Evolutionary conservation across 2,797 vertebrate species (phyloP), one percentile per base, ranked within the genome.

Genomic region (Mormyrus hasselquistii): DNA sequence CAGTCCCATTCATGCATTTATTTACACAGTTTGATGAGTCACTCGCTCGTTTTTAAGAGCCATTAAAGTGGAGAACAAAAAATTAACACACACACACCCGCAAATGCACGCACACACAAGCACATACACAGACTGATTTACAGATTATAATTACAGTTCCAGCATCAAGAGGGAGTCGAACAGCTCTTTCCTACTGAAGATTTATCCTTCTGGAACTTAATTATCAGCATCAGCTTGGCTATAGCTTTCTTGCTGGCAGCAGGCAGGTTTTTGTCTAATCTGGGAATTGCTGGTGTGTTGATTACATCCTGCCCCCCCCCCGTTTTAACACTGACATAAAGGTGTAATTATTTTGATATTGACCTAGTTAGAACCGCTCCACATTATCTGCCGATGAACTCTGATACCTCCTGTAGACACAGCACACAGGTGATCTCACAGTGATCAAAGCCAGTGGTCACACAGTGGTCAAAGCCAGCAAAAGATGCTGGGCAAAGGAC

Each of bases 11-110:
- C 88, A 87, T 73, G 38, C 83, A 87, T 9, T 88, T 85, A 89
- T 89, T 87, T 87, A 88, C 85, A 90, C 69, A 90, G 62, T 88
- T 87, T 87, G 88, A 89, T 90, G 88, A 89, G 89, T 89, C 55
- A 62, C 52, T 89, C 55, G 10, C 29, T 53, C 50, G 34, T 44
- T 83, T 59, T 82, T 12, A 49, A 49, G 41, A 57, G 53, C 53
- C 85, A 86, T 86, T 86, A 86, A 86, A 38, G 22, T 41, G 16
- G 53, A 86, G 85, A 86, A 73, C 62, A 88, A 65, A 49, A 88
- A 38, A 88, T 49, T 29, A 4, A 50, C 55, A 87, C 57, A 87
- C 49, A 52, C 34, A 57, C 29, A 57, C 19, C 34, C 47, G 52
- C 22, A 69, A 14, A 55, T 14, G 41, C 25, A 89, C 69, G 88